Evolutionary conservation across 2,113 vertebrate species (phyloP).

Genomic region (Pteropus alecto): DNA sequence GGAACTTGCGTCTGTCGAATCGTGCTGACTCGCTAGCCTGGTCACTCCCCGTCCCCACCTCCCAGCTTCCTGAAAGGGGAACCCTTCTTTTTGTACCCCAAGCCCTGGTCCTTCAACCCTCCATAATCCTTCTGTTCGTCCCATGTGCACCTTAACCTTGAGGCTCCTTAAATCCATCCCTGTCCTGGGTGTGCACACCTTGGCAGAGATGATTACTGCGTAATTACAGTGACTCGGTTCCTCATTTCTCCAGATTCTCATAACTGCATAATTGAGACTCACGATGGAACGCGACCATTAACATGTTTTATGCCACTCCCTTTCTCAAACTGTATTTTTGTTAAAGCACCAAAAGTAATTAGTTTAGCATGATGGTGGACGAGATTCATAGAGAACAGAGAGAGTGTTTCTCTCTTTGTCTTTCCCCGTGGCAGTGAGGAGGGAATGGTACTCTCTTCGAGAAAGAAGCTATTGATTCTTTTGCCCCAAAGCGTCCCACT

Average conservation of each 20-base stretch:
- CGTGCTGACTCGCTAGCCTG: background rate
- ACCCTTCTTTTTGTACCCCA: accelerated
- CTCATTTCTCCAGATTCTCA: accelerated
- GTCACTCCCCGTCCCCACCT: too few species aligned
- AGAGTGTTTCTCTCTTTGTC: background rate
- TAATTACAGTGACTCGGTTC: background rate
- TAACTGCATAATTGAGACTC: background rate
- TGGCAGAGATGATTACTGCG: background rate
- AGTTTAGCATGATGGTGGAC: background rate
- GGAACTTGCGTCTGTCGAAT: accelerated
- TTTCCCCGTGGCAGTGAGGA: background rate
- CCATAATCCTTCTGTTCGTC: accelerated
- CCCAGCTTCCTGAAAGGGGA: background rate
- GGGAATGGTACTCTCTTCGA: background rate
- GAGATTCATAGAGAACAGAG: background rate
- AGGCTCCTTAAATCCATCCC: background rate
- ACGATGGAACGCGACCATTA: background rate
- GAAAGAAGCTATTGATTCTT: background rate
- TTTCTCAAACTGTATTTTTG: conserved; percentile 17
- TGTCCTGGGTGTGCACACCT: background rate
- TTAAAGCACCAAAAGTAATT: conserved; percentile 20
- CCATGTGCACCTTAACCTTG: too few species aligned
- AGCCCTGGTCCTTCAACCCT: background rate
- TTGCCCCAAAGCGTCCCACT: conserved; percentile 11
- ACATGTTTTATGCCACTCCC: background rate